Evolutionary conservation across 2,888 invertebrate genomes (phyloP), one percentile per base, ranked within the genome.

Genomic region (Stenodema calcarata): DNA sequence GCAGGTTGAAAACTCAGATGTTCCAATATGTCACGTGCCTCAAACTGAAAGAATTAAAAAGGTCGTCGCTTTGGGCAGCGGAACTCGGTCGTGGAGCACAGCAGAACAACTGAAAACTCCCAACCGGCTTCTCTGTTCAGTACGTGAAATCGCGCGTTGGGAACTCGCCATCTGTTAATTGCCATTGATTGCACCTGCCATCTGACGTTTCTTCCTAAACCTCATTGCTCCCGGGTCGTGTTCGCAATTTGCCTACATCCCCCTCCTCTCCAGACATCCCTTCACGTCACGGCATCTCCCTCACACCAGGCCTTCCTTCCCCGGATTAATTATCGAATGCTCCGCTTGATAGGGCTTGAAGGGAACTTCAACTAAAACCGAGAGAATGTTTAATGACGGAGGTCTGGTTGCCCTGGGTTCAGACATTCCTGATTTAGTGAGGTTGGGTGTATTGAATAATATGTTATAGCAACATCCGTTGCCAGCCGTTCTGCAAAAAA

Each of bases 241-340:
- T 54, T 54, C 30, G 80, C 80, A 80, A 54, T 82, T 27, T 35
- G 41, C 82, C 73, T 41, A 28, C 18, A 9, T 28, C 14, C 70
- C 30, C 28, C 28, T 1, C 70, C 2, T 16, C 30, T 7, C 54
- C 54, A 14, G n/a, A n/a, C n/a, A n/a, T n/a, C 73, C 73, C 35
- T 2, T 12, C 73, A 27, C 28, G 30, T 73, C 54, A 23, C 35
- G 16, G 35, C 50, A 16, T 50, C 50, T 50, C 50, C n/a, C 62
- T 23, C 23, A 3, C 62, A 62, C 23, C 62, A 11, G 12, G 62
- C 62, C 62, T 62, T 62, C 62, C 62, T 18, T 47, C 35, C 35
- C 35, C 62, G 23, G 82, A 82, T 82, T 82, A 82, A 82, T 82
- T 82, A 82, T 82, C 62, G 82, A 82, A 62, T 69, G 78, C 42